These are phyloP conservation scores for Eledona agricola DNA, from an alignment of 2,888 invertebrate species.

Conservation along the genomic window DNA sequence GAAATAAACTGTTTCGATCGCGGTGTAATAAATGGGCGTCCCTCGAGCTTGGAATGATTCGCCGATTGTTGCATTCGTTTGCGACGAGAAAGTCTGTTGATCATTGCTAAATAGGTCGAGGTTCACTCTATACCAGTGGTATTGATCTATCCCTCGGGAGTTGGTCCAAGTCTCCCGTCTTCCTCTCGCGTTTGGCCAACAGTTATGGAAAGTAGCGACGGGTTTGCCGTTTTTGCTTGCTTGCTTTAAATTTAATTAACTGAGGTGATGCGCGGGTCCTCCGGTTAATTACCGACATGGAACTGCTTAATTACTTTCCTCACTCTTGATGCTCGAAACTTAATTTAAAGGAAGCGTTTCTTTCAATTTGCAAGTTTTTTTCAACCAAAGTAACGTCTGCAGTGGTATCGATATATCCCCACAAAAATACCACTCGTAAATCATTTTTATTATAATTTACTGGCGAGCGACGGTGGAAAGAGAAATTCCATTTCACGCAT, in stretches of 20 bases:
- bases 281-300: not conserved
- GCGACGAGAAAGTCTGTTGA: slow-evolving; percentile 25
- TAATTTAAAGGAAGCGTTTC: no score
- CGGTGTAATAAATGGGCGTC: no score
- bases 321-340: no score
- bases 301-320: not conserved
- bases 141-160: slow-evolving; percentile 50
- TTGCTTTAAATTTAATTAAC: no score
- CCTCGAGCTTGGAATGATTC: no score
- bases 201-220: no score
- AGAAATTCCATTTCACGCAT: slow-evolving; percentile 36
- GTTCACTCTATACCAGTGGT: slow-evolving; percentile 43
- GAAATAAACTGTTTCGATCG: slow-evolving; percentile 38
- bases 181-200: slow-evolving; percentile 42
- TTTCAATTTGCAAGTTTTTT: not conserved
- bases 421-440: slow-evolving; percentile 15
- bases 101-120: slow-evolving; percentile 46
- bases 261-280: no score
- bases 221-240: no score
- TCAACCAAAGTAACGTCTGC: not conserved
- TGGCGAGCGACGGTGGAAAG: slow-evolving; percentile 14
- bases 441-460: slow-evolving; percentile 29
- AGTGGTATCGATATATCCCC: not conserved
- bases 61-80: no score
- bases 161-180: slow-evolving; percentile 44